Evolutionary conservation across 2,888 invertebrate species (phyloP).

Genomic region (Yponomeuta malinellus): DNA sequence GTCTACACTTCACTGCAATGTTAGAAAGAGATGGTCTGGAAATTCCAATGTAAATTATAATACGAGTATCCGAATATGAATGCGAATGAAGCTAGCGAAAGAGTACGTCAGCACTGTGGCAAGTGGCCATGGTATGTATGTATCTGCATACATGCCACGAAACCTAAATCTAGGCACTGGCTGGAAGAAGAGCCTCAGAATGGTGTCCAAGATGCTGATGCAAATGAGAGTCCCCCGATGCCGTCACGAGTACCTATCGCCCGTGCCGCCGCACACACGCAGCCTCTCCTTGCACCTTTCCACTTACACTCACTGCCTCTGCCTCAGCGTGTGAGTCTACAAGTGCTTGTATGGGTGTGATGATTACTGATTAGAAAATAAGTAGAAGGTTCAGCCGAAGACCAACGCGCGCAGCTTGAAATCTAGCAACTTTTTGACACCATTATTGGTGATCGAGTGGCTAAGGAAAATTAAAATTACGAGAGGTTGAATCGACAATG

Average conservation of each 20-base stretch:
- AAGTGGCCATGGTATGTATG: too few species aligned
- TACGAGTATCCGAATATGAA: too few species aligned
- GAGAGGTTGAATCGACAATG: too few species aligned
- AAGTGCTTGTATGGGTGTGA: neutral
- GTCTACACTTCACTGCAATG: too few species aligned
- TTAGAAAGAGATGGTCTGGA: too few species aligned
- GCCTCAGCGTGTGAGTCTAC: slow-evolving; percentile 26
- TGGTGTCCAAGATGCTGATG: neutral
- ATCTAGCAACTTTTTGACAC: neutral
- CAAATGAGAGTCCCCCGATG: neutral
- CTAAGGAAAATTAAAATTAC: too few species aligned
- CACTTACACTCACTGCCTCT: slow-evolving; percentile 28
- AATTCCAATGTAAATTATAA: too few species aligned
- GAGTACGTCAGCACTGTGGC: too few species aligned
- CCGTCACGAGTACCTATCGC: neutral
- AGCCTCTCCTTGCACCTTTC: slow-evolving; percentile 35
- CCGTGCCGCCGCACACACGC: slow-evolving; percentile 30
- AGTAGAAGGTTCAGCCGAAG: neutral
- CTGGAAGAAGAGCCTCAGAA: neutral
- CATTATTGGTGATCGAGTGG: too few species aligned
- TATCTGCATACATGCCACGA: neutral
- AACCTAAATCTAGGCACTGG: neutral
- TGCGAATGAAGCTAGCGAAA: too few species aligned
- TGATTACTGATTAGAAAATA: neutral
- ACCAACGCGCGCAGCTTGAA: neutral